Conservation (phyloP, 2,113 vertebrate species). For the Ia io region DNA sequence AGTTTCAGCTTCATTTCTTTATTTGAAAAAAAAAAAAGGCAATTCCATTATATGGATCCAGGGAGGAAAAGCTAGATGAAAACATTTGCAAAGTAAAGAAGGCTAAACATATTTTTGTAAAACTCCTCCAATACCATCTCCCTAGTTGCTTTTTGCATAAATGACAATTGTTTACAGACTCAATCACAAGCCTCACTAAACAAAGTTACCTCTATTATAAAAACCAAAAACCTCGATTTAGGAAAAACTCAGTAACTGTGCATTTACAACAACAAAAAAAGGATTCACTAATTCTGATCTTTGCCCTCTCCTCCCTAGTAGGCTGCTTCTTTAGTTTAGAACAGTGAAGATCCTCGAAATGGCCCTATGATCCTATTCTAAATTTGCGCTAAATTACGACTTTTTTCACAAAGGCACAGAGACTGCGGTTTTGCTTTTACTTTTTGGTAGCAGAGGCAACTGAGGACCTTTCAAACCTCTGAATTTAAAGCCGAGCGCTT, state of each 20-base stretch:
- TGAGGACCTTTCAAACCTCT: not conserved
- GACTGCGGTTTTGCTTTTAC: not conserved
- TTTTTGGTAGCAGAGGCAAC: conserved; percentile 22
- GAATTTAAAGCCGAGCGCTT: not conserved
- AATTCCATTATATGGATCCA: not conserved
- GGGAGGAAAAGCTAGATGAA: not conserved
- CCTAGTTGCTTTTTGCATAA: not conserved
- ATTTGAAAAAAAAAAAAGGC: not conserved
- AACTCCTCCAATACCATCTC: not conserved
- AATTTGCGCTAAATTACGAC: not conserved
- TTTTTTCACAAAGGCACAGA: not conserved
- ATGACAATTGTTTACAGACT: not conserved
- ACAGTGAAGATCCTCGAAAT: not conserved
- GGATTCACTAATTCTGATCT: not conserved
- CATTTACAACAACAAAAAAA: not conserved
- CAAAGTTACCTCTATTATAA: not conserved
- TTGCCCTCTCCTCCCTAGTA: not conserved
- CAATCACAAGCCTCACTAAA: not conserved
- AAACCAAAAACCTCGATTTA: not conserved
- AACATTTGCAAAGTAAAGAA: not conserved
- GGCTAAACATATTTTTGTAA: not conserved
- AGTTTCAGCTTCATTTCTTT: not conserved
- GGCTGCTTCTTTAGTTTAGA: not conserved
- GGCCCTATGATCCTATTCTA: not conserved
- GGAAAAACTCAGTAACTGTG: not conserved